phyloP scores from a whole-genome alignment of 2,888 invertebrate genomes.

The Cheilosia scutellata region DNA sequence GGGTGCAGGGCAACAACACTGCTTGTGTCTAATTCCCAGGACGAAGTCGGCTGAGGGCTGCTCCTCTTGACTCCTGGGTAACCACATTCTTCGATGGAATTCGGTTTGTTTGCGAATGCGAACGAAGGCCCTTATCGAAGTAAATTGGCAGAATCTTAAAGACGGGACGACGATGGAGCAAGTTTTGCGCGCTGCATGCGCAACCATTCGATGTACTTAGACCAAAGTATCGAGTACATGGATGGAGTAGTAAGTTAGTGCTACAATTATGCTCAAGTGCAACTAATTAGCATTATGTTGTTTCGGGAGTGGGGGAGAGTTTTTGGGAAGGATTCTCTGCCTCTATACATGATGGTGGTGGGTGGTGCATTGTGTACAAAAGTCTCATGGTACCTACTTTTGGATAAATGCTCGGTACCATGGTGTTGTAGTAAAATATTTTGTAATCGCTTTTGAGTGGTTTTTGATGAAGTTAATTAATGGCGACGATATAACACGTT shows the following conservation, averaged over 20 bases:
- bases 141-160: slow-evolving; percentile 69
- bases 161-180: slow-evolving; percentile 28
- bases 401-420: slow-evolving; percentile 33
- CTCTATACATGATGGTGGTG: not conserved
- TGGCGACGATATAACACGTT: slow-evolving; percentile 42
- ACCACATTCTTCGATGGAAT: slow-evolving; percentile 62
- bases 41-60: slow-evolving; percentile 26
- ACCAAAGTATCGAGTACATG: slow-evolving; percentile 44
- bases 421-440: slow-evolving; percentile 70
- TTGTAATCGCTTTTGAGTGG: slow-evolving; percentile 72
- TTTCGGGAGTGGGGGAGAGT: not conserved
- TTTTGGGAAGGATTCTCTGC: slow-evolving; percentile 9
- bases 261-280: slow-evolving; percentile 72
- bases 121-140: slow-evolving; percentile 63
- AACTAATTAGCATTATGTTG: slow-evolving; percentile 74
- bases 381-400: slow-evolving; percentile 3
- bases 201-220: slow-evolving; percentile 29
- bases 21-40: slow-evolving; percentile 55
- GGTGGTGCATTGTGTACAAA: not conserved
- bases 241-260: slow-evolving; percentile 45
- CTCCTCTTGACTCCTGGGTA: slow-evolving; percentile 1
- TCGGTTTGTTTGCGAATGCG: slow-evolving; percentile 50
- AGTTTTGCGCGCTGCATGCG: slow-evolving; percentile 55
- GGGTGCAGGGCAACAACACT: slow-evolving; percentile 27
- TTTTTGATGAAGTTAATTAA: slow-evolving; percentile 73